phyloP scores from a whole-genome alignment of 2,113 vertebrate species.

The Alligator sinensis region DNA sequence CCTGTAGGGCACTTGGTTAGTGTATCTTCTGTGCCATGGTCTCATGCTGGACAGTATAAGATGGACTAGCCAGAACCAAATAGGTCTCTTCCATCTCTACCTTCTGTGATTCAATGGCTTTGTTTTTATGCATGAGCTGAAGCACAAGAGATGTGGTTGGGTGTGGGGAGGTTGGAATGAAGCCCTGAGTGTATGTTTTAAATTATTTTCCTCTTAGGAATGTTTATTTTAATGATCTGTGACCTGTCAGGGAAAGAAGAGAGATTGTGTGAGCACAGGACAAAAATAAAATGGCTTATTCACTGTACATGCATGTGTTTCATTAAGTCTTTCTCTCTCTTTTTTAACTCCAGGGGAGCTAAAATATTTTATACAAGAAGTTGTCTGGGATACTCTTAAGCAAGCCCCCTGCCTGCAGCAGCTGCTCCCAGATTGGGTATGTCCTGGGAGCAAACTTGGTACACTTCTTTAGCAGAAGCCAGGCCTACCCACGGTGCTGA shows the following conservation, averaged over 20 bases:
- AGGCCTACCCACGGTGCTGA: accelerated
- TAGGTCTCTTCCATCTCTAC: accelerated
- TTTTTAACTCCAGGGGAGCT: background rate
- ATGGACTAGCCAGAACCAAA: accelerated
- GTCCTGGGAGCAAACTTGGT: background rate
- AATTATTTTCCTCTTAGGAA: conserved; percentile 77
- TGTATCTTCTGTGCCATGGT: background rate
- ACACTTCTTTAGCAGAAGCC: background rate
- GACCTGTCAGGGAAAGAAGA: conserved; percentile 80
- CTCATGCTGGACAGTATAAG: background rate
- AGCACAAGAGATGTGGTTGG: conserved; percentile 61
- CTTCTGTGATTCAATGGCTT: background rate
- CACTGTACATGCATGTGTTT: conserved; percentile 64
- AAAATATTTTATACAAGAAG: background rate
- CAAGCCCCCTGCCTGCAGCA: background rate
- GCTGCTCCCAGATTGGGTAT: background rate
- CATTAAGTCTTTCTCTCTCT: background rate
- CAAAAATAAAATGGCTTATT: conserved; percentile 82
- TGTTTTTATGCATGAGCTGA: conserved; percentile 1
- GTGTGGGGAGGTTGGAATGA: conserved; percentile 54
- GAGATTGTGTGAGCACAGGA: conserved; percentile 84
- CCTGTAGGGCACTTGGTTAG: accelerated
- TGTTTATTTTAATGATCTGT: conserved; percentile 80
- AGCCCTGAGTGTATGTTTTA: conserved; percentile 62
- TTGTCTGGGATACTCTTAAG: accelerated